Base-by-base conservation (phyloP, 2,113 vertebrate species). In the Motacilla alba region DNA sequence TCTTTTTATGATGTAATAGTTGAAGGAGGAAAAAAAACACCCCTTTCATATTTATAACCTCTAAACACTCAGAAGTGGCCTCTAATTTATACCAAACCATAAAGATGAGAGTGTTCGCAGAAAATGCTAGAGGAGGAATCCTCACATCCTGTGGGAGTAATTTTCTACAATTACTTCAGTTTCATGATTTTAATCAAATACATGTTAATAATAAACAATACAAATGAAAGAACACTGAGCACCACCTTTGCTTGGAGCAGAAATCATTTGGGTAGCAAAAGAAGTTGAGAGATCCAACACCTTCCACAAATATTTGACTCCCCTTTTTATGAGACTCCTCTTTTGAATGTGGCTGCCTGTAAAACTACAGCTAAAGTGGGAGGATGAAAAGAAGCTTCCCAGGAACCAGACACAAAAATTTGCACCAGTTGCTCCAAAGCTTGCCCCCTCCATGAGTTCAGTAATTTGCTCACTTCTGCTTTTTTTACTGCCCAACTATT, bases 331-430 rank as follows among this genome's bases (percentile, higher is more conserved):
- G 60, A 92, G 28, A 31, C 41, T 93, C 63, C 68, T 83, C 43
- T 93, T 95, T 87, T 75, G 66, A 94, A 93, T 63, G 66, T 67
- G 66, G 35, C 77, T 94, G 60, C 52, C 44, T 84, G 30, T 89
- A 59, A 84, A 84, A 52, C 43, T 75, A 13, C 52, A 89, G 92
- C 41, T 87, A 7, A 80, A 70, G 59, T 10, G 62, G 67, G 62
- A 77, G 31, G 70, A 89, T 53, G 18, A 82, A 89, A 87, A 56
- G 56, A 75, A 69, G 41, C 52, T 79, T 75, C 47, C 21, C 39
- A 72, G 70, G 39, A 75, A 59, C 60, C 35, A 46, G 59, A n/a
- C 75, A 74, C 5, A 91, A 60, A 92, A 83, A n/a, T 16, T 67
- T 73, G 55, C 37, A 84, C 33, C 41, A 22, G 8, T 23, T 84